These are phyloP conservation scores for Tyria jacobaeae DNA, from an alignment of 2,888 invertebrate species.

Conservation along the genomic window DNA sequence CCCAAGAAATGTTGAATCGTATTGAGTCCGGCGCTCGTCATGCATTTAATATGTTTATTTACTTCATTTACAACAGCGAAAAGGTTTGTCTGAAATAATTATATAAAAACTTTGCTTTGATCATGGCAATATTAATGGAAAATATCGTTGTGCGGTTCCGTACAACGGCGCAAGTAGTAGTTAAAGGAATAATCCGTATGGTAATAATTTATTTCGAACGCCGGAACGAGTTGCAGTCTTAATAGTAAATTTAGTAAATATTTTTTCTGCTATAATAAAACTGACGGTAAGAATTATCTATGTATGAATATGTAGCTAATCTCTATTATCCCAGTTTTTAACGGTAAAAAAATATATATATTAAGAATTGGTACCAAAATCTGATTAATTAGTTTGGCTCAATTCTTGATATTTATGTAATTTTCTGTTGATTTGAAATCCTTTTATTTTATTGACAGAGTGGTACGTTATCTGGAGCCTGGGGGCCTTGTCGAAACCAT, in stretches of 20 bases:
- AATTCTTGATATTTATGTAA: neutral
- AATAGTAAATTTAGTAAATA: neutral
- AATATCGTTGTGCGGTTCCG: neutral
- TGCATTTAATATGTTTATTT: neutral
- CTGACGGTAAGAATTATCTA: too few relatives aligned
- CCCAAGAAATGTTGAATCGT: slow-evolving; percentile 26
- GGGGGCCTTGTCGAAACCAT: too few relatives aligned
- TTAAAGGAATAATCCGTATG: neutral
- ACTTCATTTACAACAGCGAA: neutral
- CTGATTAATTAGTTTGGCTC: too few relatives aligned
- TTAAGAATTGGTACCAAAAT: too few relatives aligned
- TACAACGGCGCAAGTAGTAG: neutral
- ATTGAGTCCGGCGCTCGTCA: neutral
- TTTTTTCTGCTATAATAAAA: neutral
- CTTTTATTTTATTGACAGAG: neutral
- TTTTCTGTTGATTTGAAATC: neutral
- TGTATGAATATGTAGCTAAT: too few relatives aligned
- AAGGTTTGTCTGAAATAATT: neutral
- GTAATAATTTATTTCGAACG: neutral
- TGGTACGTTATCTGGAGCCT: too few relatives aligned
- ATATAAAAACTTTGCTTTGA: neutral
- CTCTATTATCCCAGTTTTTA: too few relatives aligned
- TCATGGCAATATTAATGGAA: neutral
- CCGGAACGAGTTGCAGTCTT: neutral
- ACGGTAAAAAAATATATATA: too few relatives aligned